A percentile compares a stretch with the other conserved stretches of the same genome.
These are phyloP conservation scores for Charadrius vociferus DNA, from an alignment of 2,113 vertebrate species.

Conservation along the genomic window DNA sequence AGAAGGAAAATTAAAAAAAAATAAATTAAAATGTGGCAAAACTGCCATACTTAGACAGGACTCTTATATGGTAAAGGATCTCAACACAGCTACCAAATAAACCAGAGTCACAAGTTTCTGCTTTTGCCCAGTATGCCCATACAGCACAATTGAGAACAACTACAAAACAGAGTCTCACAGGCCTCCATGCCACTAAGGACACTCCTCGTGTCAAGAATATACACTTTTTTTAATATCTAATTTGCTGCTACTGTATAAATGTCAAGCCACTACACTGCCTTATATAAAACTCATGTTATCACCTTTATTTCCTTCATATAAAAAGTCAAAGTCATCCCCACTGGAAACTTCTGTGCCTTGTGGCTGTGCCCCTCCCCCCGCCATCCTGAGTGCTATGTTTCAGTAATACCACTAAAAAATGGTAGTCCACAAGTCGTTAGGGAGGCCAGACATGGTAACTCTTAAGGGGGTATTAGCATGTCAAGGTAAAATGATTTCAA, in stretches of 20 bases:
- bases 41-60: not conserved
- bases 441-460: not conserved
- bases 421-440: not conserved
- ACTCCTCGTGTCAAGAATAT: not conserved
- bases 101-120: not conserved
- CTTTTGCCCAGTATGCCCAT: accelerated
- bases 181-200: not conserved
- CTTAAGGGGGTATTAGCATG: not conserved
- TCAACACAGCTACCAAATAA: not conserved
- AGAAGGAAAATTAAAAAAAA: not conserved
- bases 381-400: not conserved
- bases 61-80: not conserved
- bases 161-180: not conserved
- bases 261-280: not conserved
- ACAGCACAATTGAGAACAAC: not conserved
- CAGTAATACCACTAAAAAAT: not conserved
- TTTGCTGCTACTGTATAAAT: not conserved
- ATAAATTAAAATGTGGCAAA: not conserved
- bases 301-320: not conserved
- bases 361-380: not conserved
- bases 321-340: not conserved
- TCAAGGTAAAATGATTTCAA: not conserved
- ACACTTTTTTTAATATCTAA: not conserved
- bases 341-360: accelerated
- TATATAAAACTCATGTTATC: not conserved